A percentile compares a stretch with the other conserved stretches of the same genome.
phyloP scores from a whole-genome alignment of 2,113 vertebrate species.

The Rhea americana region DNA sequence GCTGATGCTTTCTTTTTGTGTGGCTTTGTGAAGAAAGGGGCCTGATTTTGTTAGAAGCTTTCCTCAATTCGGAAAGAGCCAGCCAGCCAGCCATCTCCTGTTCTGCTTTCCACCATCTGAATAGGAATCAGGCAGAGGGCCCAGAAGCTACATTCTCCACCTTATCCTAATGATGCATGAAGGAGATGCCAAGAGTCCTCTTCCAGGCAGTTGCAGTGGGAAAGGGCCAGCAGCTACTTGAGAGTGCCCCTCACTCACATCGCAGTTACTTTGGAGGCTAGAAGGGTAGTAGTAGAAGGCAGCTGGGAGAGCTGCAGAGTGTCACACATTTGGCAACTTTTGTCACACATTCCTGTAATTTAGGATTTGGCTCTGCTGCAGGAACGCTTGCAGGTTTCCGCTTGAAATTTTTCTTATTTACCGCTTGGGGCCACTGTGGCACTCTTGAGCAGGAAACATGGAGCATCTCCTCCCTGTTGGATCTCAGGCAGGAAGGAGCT shows the following conservation, averaged over 20 bases:
- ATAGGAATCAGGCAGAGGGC: slow-evolving; percentile 42
- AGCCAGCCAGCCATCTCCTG: slow-evolving; percentile 43
- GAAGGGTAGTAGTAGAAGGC: slow-evolving; percentile 62
- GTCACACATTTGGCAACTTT: slow-evolving; percentile 63
- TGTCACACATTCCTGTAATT: slow-evolving; percentile 60
- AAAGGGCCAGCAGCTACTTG: slow-evolving; percentile 56
- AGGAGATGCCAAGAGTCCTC: slow-evolving; percentile 48
- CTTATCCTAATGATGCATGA: slow-evolving; percentile 43
- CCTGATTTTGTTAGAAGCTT: slow-evolving; percentile 31
- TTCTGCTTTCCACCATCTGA: slow-evolving; percentile 43
- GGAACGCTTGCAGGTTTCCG: not conserved
- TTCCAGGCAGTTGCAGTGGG: slow-evolving; percentile 47
- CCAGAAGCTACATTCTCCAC: slow-evolving; percentile 54
- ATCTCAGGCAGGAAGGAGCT: not conserved
- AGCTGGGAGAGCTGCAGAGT: slow-evolving; percentile 56
- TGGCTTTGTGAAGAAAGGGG: slow-evolving; percentile 20
- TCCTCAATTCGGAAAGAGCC: slow-evolving; percentile 35
- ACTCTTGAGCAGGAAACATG: slow-evolving; percentile 26
- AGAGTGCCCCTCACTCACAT: slow-evolving; percentile 53
- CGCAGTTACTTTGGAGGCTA: slow-evolving; percentile 45
- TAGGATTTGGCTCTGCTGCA: not conserved
- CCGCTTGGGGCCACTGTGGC: slow-evolving; percentile 66
- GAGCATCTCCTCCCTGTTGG: not conserved
- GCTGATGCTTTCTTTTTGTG: slow-evolving; percentile 24
- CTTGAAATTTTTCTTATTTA: slow-evolving; percentile 28